Evolutionary conservation across 1,140 invertebrate species (phyloP).

Genomic region (Telenomus remus): DNA sequence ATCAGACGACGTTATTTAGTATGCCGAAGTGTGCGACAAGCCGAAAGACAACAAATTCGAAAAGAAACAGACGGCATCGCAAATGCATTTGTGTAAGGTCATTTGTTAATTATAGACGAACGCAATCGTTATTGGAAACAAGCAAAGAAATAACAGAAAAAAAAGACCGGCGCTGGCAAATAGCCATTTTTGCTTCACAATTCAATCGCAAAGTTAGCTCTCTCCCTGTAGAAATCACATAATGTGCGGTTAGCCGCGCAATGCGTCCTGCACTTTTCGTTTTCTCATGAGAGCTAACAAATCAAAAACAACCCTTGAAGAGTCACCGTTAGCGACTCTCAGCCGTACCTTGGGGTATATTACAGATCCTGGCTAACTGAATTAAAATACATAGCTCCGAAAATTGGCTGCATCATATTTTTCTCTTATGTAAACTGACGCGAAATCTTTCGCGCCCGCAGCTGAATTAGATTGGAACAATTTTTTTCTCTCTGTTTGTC

Average conservation of each 20-base stretch:
- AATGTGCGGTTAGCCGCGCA: constrained; percentile 71
- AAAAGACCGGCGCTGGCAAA: constrained; percentile 61
- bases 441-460: too few relatives aligned
- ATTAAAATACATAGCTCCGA: constrained; percentile 67
- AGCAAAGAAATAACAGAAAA: constrained; percentile 50
- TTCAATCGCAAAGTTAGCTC: constrained; percentile 74
- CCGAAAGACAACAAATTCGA: too few relatives aligned
- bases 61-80: too few relatives aligned
- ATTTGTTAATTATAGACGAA: too few relatives aligned
- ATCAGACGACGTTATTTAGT: too few relatives aligned
- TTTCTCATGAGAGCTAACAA: constrained; percentile 69
- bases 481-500: too few relatives aligned
- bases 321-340: constrained; percentile 56
- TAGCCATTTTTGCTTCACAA: constrained; percentile 74
- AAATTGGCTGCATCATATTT: neutral
- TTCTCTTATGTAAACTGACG: too few relatives aligned
- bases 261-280: constrained; percentile 34
- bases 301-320: constrained; percentile 72
- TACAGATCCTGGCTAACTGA: constrained; percentile 51
- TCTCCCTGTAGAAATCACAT: constrained; percentile 75
- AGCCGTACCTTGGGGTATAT: constrained; percentile 24
- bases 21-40: too few relatives aligned
- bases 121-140: neutral
- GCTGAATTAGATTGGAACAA: too few relatives aligned
- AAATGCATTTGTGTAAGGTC: too few relatives aligned